These are phyloP conservation scores for Sphecodes monilicornis DNA, from an alignment of 2,888 invertebrate genomes.

Conservation along the genomic window DNA sequence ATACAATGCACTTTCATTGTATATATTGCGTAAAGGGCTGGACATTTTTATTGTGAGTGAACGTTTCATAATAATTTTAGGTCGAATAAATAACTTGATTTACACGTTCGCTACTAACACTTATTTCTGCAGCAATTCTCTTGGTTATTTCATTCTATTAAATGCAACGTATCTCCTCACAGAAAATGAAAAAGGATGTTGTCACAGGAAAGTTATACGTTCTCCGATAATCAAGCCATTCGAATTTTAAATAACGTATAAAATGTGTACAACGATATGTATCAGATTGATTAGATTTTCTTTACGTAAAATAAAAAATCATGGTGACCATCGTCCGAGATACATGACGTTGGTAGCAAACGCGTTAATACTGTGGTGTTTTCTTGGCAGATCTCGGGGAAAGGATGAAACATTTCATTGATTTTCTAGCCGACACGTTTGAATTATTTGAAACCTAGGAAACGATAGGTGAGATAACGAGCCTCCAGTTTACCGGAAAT, in stretches of 20 bases:
- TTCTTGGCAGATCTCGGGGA: not conserved
- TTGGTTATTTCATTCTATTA: too few relatives aligned
- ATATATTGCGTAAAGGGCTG: too few relatives aligned
- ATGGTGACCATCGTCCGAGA: not conserved
- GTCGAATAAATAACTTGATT: too few relatives aligned
- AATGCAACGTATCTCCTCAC: too few relatives aligned
- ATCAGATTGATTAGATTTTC: not conserved
- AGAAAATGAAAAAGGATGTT: too few relatives aligned
- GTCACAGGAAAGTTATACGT: too few relatives aligned
- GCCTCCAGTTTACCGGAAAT: slow-evolving; percentile 38
- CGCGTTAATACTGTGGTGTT: not conserved
- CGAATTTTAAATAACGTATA: not conserved
- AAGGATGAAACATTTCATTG: not conserved
- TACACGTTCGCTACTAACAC: too few relatives aligned
- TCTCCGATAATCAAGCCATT: not conserved
- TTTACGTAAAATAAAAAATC: not conserved
- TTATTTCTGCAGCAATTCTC: too few relatives aligned
- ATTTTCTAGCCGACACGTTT: not conserved
- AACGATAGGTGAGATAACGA: slow-evolving; percentile 19
- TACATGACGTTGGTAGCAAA: not conserved
- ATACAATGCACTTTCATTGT: too few relatives aligned
- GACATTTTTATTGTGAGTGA: too few relatives aligned
- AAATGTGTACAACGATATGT: too few relatives aligned
- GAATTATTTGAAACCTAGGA: slow-evolving; percentile 32
- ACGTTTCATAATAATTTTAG: too few relatives aligned